Evolutionary conservation across 2,888 invertebrate species (phyloP).

Genomic region (Noctua fimbriata): DNA sequence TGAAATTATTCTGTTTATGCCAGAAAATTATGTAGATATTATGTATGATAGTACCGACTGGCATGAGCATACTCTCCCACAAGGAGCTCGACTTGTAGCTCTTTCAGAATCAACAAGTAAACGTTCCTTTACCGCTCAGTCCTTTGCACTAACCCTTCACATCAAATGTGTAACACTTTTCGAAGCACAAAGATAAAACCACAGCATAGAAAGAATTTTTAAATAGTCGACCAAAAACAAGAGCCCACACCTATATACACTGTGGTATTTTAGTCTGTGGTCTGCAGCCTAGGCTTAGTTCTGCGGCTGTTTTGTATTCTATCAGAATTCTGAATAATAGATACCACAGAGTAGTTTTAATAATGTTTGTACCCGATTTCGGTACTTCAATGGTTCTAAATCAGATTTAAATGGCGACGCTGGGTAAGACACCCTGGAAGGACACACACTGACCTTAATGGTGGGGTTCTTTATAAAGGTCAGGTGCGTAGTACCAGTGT

Average conservation of each 20-base stretch:
- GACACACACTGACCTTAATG: too few species aligned
- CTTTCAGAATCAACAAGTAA: constrained; percentile 43
- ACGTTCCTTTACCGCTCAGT: not conserved
- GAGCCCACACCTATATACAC: not conserved
- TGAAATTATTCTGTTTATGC: too few species aligned
- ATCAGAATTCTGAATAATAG: constrained; percentile 15
- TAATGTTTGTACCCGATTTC: not conserved
- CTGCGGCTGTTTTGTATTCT: constrained; percentile 19
- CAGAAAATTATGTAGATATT: not conserved
- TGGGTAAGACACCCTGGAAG: not conserved
- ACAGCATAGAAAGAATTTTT: constrained; percentile 48
- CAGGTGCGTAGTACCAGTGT: too few species aligned
- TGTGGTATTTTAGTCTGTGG: constrained; percentile 24
- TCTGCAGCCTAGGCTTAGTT: not conserved
- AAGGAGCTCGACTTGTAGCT: not conserved
- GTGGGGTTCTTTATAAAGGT: too few species aligned
- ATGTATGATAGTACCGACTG: not conserved
- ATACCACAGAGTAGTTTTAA: not conserved
- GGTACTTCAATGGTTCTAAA: not conserved
- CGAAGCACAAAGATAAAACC: constrained; percentile 37
- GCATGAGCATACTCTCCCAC: not conserved
- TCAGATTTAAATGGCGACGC: not conserved
- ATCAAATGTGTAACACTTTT: constrained; percentile 12
- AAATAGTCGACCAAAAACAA: constrained; percentile 46
- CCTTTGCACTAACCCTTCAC: constrained; percentile 42